Percentiles rank a stretch among this genome's conserved stretches.
Evolutionary conservation across 1,140 invertebrate species (phyloP).

Genomic region (Drosophila equinoxialis): DNA sequence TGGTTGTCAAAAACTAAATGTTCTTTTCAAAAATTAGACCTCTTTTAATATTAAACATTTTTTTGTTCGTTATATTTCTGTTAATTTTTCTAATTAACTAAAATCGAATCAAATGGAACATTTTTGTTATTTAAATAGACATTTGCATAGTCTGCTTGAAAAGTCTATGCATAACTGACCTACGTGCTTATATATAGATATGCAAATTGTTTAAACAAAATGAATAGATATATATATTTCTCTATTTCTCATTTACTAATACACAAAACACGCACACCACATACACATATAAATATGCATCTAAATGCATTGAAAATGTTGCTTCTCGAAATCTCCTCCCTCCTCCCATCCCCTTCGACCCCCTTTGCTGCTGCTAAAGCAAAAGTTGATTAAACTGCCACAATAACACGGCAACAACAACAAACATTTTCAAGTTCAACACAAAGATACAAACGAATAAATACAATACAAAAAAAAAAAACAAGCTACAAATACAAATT

Average conservation of each 20-base stretch:
- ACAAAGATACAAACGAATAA: conserved; percentile 59
- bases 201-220: conserved; percentile 14
- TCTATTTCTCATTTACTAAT: neutral
- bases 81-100: neutral
- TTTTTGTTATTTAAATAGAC: conserved; percentile 5
- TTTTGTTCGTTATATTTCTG: neutral
- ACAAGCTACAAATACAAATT: conserved; percentile 55
- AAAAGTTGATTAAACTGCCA: conserved; percentile 80
- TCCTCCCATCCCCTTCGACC: neutral
- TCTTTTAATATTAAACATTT: no score
- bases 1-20: no score
- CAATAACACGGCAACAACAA: conserved; percentile 76
- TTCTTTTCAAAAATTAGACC: no score
- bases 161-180: conserved; percentile 13
- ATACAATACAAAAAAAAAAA: conserved; percentile 48
- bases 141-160: conserved; percentile 6
- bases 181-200: conserved; percentile 18
- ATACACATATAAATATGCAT: conserved; percentile 7
- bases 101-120: neutral
- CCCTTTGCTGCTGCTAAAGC: conserved; percentile 34
- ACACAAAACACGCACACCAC: neutral
- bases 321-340: conserved; percentile 62
- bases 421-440: conserved; percentile 72
- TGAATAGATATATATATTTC: neutral
- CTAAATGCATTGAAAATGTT: conserved; percentile 73